phyloP scores from a whole-genome alignment of 2,113 vertebrate genomes.

The Anolis carolinensis region DNA sequence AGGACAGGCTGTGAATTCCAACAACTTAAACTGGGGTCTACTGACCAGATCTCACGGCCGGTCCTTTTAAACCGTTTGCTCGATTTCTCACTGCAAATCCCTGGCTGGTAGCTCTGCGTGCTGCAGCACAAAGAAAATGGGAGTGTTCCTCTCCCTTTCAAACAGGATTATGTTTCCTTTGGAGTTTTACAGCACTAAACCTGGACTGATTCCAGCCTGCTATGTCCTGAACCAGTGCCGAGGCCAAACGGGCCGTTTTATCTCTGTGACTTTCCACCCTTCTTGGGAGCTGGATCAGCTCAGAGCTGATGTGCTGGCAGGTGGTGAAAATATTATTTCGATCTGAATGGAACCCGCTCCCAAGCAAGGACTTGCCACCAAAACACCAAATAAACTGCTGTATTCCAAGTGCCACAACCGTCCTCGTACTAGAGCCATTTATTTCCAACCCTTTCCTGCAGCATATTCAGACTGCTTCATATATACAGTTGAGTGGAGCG shows the following conservation, averaged over 20 bases:
- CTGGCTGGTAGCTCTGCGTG: no score
- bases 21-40: no score
- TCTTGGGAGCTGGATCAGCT: not conserved
- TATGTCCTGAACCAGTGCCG: constrained; percentile 23
- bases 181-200: constrained; percentile 44
- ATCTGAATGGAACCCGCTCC: constrained; percentile 3
- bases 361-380: not conserved
- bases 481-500: not conserved
- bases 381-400: not conserved
- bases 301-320: not conserved
- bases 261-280: not conserved
- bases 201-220: constrained; percentile 19
- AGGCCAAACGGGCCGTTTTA: constrained; percentile 22
- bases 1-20: no score
- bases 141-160: no score
- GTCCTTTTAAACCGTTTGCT: no score
- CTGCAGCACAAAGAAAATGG: no score
- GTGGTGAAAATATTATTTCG: not conserved
- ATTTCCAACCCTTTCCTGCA: no score
- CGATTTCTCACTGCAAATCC: no score
- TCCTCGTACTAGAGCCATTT: no score
- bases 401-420: no score
- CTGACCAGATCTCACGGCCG: no score
- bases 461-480: no score
- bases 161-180: not conserved